Evolutionary conservation across 2,113 vertebrate species (phyloP), one percentile per base, ranked within the genome.

Genomic region (Lucifuga dentata): DNA sequence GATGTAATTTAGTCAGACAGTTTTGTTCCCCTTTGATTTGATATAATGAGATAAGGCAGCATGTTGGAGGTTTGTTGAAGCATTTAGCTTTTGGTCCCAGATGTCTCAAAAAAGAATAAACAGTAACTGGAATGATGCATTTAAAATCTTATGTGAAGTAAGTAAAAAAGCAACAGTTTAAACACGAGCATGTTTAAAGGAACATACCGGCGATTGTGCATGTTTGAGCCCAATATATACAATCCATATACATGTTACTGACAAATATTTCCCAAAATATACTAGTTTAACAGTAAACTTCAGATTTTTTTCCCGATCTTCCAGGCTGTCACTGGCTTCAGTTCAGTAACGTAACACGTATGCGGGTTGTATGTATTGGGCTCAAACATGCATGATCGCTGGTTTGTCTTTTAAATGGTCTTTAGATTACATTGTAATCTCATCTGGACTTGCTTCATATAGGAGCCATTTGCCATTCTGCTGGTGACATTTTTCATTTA

Each of bases 1-100:
- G 70, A 87, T 67, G 76, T 79, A 84, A 88, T 89, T 85, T 66
- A 82, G 51, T 78, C 76, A 64, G 84, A 79, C 80, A 53, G 63
- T 76, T 76, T 70, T 46, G 59, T 69, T 87, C 84, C 80, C 86
- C 48, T 71, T 74, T 86, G 83, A 87, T 82, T 68, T 84, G 55
- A 78, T 70, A 71, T 82, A 89, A 91, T 78, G 71, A 90, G 83
- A 73, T 40, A 35, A 76, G 63, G 62, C 44, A 24, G 56, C 32
- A 48, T 80, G 76, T 76, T 64, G 73, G 55, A 33, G 84, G 80
- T 81, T 86, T 85, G 72, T 50, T 74, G 63, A 83, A 76, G 71
- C 78, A 67, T 80, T 83, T 75, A 33, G 36, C 55, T 70, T 78
- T 57, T 50, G 50, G 26, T 83, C 80, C 72, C 83, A 84, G 68